Conservation (phyloP, 2,113 vertebrate genomes). For the Candoia aspera region DNA sequence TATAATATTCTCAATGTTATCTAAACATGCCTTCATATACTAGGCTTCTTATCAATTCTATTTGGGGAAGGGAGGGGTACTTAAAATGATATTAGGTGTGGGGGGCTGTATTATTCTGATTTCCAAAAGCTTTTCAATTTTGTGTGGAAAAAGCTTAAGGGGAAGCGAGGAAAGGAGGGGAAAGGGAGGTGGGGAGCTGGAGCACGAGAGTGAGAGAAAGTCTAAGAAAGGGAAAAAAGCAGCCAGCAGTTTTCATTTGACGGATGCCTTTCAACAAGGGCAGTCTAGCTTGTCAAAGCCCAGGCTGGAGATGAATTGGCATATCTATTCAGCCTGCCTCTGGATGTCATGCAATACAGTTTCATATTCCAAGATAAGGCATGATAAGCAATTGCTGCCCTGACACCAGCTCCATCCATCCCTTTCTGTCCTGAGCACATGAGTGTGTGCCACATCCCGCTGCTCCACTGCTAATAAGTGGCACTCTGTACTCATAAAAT, state of each 20-base stretch:
- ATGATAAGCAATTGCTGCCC: constrained; percentile 89
- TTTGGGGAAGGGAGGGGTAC: constrained; percentile 71
- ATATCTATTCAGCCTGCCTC: constrained; percentile 88
- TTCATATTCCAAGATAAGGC: constrained; percentile 98
- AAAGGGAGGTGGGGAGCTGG: constrained; percentile 67
- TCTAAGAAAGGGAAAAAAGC: constrained; percentile 76
- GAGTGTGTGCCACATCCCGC: constrained; percentile 54
- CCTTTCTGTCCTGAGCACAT: constrained; percentile 67
- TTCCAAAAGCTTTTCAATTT: constrained; percentile 86
- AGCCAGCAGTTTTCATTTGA: constrained; percentile 83
- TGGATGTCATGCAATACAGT: constrained; percentile 89
- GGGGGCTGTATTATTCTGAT: constrained; percentile 76
- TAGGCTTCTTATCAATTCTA: constrained; percentile 81
- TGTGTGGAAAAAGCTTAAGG: constrained; percentile 82
- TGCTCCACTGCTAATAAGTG: constrained; percentile 71
- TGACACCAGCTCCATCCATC: constrained; percentile 78
- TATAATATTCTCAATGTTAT: constrained; percentile 96
- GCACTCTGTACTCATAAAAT: constrained; percentile 70
- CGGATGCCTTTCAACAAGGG: constrained; percentile 98
- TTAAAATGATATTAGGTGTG: constrained; percentile 80
- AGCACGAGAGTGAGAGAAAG: constrained; percentile 73
- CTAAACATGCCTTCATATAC: constrained; percentile 85
- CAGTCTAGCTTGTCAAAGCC: constrained; percentile 99
- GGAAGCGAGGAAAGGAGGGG: constrained; percentile 63
- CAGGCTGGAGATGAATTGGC: constrained; percentile 92